Conservation (phyloP, 64 coral and sea anemone genomes). For the Acropora tenuis region DNA sequence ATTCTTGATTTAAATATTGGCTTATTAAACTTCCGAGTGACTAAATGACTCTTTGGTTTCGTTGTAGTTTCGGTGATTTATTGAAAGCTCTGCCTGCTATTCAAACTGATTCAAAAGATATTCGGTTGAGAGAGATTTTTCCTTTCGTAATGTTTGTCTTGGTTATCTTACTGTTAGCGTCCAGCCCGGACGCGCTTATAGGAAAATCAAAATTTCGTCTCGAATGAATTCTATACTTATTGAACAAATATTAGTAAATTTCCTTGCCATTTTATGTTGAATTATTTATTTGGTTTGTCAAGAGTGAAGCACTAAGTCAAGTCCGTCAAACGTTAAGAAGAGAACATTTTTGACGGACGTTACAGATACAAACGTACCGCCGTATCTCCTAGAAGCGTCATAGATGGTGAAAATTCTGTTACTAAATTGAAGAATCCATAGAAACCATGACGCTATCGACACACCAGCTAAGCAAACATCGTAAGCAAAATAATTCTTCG, state of each 20-base stretch:
- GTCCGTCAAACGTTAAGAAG: conserved; percentile 26
- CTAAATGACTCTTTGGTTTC: too few relatives aligned
- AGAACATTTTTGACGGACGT: background rate
- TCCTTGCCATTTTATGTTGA: background rate
- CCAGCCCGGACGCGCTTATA: background rate
- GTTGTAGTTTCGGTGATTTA: too few relatives aligned
- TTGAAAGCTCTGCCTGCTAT: too few relatives aligned
- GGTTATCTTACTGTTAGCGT: too few relatives aligned
- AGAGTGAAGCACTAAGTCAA: conserved; percentile 24
- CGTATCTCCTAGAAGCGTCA: conserved; percentile 5
- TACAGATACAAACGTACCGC: conserved; percentile 12
- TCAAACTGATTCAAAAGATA: too few relatives aligned
- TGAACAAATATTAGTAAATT: background rate
- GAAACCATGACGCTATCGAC: conserved; percentile 20
- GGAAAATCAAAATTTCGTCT: background rate
- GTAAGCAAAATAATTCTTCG: background rate
- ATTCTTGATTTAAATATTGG: background rate
- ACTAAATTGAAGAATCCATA: conserved; percentile 6
- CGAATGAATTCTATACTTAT: background rate
- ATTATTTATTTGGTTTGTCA: conserved; percentile 55
- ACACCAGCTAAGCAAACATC: background rate
- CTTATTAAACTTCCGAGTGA: background rate
- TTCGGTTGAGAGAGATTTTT: too few relatives aligned
- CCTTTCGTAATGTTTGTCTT: too few relatives aligned
- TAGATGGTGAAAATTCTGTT: conserved; percentile 1